phyloP scores from a whole-genome alignment of 2,888 invertebrate genomes.

The Pemphredon lugubris region DNA sequence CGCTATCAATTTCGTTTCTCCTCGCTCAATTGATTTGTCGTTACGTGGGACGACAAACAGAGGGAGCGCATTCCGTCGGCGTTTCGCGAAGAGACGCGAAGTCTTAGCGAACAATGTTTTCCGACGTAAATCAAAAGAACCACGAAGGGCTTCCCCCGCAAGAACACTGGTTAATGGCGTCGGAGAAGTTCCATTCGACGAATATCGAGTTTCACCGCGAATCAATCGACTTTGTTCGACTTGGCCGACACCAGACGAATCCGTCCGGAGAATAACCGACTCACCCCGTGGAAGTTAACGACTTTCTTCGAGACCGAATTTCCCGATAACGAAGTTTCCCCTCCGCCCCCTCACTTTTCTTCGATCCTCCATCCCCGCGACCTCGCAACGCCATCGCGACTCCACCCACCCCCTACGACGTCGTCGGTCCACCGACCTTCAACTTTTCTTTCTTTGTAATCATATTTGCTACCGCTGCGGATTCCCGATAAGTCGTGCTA shows the following conservation, averaged over 20 bases:
- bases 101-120: constrained; percentile 39
- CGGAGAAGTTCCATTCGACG: constrained; percentile 54
- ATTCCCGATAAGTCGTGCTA: constrained; percentile 44
- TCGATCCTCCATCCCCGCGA: not conserved
- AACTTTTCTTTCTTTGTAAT: constrained; percentile 57
- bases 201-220: constrained; percentile 59
- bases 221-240: constrained; percentile 66
- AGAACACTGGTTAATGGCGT: constrained; percentile 57
- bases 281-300: constrained; percentile 64
- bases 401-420: constrained; percentile 26
- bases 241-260: constrained; percentile 59
- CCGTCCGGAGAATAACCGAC: constrained; percentile 54
- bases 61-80: too few species aligned
- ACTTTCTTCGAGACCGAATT: constrained; percentile 69
- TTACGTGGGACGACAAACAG: too few species aligned
- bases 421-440: constrained; percentile 11
- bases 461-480: constrained; percentile 58
- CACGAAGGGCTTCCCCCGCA: constrained; percentile 27
- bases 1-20: too few species aligned
- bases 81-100: not conserved
- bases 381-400: constrained; percentile 18
- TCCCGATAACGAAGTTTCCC: constrained; percentile 70
- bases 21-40: not conserved
- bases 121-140: constrained; percentile 42
- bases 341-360: not conserved